Evolutionary conservation across 1,140 invertebrate species (phyloP).

Genomic region (Doryteuthis pealeii): DNA sequence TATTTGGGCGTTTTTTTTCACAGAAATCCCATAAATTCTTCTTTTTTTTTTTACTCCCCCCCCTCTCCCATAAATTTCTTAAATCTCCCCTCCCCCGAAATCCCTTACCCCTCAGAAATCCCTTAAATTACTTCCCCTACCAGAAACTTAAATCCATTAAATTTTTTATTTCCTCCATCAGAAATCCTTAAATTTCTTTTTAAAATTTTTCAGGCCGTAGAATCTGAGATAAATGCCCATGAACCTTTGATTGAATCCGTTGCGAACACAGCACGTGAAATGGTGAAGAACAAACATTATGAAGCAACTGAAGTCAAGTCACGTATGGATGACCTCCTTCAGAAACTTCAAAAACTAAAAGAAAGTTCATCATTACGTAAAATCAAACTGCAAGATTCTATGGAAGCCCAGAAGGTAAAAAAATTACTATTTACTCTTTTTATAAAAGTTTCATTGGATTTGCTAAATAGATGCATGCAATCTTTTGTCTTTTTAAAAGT

Average conservation of each 20-base stretch:
- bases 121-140: too few species aligned
- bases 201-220: slow-evolving; percentile 47
- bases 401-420: slow-evolving; percentile 78
- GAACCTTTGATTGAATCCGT: slow-evolving; percentile 89
- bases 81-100: too few species aligned
- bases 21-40: too few species aligned
- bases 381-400: slow-evolving; percentile 93
- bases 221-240: slow-evolving; percentile 90
- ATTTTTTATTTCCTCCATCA: too few species aligned
- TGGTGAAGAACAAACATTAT: slow-evolving; percentile 91
- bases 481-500: not conserved
- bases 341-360: slow-evolving; percentile 81
- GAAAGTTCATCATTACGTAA: slow-evolving; percentile 74
- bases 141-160: too few species aligned
- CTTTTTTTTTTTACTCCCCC: too few species aligned
- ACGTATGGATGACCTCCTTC: slow-evolving; percentile 76
- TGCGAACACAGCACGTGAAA: slow-evolving; percentile 81
- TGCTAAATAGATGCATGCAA: not conserved
- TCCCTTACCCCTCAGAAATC: too few species aligned
- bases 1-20: too few species aligned
- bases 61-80: too few species aligned
- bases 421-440: not conserved
- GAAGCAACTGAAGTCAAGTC: slow-evolving; percentile 85
- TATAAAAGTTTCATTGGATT: not conserved
- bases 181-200: too few species aligned